Conservation (phyloP, 2,797 vertebrate species). For the Forpus xanthops region DNA sequence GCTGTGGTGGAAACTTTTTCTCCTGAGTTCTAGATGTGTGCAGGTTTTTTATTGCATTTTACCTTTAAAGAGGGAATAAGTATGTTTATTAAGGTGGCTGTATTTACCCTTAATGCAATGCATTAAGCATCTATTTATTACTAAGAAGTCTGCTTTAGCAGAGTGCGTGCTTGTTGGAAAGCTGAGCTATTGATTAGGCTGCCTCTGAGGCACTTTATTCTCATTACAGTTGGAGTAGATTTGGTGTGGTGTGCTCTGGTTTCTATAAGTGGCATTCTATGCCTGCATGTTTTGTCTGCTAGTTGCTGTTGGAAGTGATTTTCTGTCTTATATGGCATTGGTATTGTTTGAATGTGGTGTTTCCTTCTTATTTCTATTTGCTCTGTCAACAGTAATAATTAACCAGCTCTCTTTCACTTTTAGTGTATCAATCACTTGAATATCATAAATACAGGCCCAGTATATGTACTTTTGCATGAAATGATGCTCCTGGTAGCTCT, state of each 20-base stretch:
- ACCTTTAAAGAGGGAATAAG: conserved; percentile 26
- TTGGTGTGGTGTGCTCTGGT: background rate
- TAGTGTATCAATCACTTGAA: background rate
- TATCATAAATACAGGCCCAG: background rate
- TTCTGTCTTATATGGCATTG: background rate
- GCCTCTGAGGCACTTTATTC: conserved; percentile 9
- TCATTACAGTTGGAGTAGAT: background rate
- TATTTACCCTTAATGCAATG: conserved; percentile 37
- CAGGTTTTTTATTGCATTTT: background rate
- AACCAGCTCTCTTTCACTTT: background rate
- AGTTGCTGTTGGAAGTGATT: background rate
- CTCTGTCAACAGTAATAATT: background rate
- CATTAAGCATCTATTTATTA: conserved; percentile 49
- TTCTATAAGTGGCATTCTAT: background rate
- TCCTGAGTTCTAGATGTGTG: background rate
- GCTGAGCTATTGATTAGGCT: conserved; percentile 32
- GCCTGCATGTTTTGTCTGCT: background rate
- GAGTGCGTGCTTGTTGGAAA: background rate
- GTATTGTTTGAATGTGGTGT: background rate
- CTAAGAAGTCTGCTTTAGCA: background rate
- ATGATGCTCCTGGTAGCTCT: background rate
- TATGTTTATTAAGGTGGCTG: conserved; percentile 23
- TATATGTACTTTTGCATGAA: background rate
- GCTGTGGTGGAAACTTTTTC: conserved; percentile 10
- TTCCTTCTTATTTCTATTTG: background rate